Evolutionary conservation across 2,888 invertebrate genomes (phyloP).

Genomic region (Autographa gamma): DNA sequence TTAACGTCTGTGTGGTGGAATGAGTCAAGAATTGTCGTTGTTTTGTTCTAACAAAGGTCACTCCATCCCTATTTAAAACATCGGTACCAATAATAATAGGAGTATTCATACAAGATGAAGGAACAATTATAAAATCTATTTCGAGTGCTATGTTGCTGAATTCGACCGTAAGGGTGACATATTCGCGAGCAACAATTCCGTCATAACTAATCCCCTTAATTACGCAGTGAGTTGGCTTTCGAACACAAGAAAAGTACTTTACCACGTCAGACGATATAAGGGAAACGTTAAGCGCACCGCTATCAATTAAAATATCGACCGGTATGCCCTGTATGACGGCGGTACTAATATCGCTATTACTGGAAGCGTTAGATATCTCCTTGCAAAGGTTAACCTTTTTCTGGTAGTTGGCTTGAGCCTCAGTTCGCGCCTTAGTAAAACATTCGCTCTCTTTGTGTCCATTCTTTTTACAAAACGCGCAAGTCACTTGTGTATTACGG

Average conservation of each 20-base stretch:
- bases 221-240: background rate
- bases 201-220: conserved; percentile 14
- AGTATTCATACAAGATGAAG: conserved; percentile 5
- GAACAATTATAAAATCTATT: conserved; percentile 17
- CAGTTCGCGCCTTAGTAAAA: conserved; percentile 2
- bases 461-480: conserved; percentile 17
- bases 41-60: conserved; percentile 7
- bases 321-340: conserved; percentile 21
- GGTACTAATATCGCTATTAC: conserved; percentile 9
- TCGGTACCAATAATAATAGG: conserved; percentile 25
- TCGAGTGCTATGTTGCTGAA: conserved; percentile 11
- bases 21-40: background rate
- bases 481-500: background rate
- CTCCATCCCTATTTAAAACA: conserved; percentile 20
- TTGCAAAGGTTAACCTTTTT: conserved; percentile 19
- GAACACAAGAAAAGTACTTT: conserved; percentile 12
- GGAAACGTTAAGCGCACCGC: conserved; percentile 16
- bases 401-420: background rate
- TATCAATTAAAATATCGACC: conserved; percentile 24
- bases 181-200: conserved; percentile 4
- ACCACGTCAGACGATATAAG: conserved; percentile 10
- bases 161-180: conserved; percentile 24
- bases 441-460: conserved; percentile 11
- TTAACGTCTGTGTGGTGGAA: background rate
- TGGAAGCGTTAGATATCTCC: background rate